Percentiles rank a stretch among this genome's conserved stretches.
Evolutionary conservation across 2,888 invertebrate genomes (phyloP).

Genomic region (Bombyx huttoni): DNA sequence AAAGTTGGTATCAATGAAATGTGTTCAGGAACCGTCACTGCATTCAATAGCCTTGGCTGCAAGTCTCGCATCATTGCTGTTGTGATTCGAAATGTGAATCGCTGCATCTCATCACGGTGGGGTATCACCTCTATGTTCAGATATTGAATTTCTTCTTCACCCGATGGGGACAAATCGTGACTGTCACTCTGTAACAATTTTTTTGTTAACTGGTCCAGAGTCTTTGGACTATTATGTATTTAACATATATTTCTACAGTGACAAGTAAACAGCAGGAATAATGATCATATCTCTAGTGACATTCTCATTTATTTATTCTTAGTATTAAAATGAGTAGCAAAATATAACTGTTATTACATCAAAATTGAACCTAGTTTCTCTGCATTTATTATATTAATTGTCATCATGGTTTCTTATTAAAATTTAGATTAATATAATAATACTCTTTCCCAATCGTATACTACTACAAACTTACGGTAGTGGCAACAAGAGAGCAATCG

Average conservation of each 20-base stretch:
- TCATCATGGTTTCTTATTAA: too few relatives aligned
- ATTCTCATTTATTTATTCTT: too few relatives aligned
- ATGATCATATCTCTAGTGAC: too few relatives aligned
- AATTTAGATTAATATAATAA: too few relatives aligned
- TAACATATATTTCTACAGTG: too few relatives aligned
- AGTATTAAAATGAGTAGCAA: too few relatives aligned
- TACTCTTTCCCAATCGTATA: not conserved
- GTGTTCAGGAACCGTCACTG: slow-evolving; percentile 46
- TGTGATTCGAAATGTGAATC: slow-evolving; percentile 82
- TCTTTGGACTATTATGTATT: too few relatives aligned
- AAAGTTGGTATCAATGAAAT: slow-evolving; percentile 76
- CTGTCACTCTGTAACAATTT: slow-evolving; percentile 72
- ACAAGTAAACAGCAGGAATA: too few relatives aligned
- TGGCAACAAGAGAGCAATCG: slow-evolving; percentile 83
- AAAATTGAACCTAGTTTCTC: too few relatives aligned
- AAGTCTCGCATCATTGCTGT: slow-evolving; percentile 85
- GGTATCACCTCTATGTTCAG: slow-evolving; percentile 85
- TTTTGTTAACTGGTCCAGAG: too few relatives aligned
- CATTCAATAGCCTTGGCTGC: slow-evolving; percentile 36
- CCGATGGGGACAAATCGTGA: slow-evolving; percentile 77
- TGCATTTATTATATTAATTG: too few relatives aligned
- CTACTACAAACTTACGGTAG: slow-evolving; percentile 57
- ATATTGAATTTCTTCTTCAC: slow-evolving; percentile 81
- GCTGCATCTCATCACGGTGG: slow-evolving; percentile 66
- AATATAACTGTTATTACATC: too few relatives aligned